Conservation (phyloP, 2,797 vertebrate genomes). For the Danio jaintianensis region DNA sequence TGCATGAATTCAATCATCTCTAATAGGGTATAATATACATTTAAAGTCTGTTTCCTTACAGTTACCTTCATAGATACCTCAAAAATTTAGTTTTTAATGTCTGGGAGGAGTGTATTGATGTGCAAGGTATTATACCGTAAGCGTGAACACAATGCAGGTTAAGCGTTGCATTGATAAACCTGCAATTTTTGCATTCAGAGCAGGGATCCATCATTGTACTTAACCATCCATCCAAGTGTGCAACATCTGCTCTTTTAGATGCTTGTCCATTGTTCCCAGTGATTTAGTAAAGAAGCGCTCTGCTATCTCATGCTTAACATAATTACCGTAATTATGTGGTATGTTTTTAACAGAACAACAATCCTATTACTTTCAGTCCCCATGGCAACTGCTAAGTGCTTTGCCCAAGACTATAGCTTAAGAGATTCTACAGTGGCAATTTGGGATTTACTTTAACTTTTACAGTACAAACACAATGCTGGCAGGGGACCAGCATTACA, state of each 20-base stretch:
- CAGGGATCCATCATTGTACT: not conserved
- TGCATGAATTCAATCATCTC: too few species aligned
- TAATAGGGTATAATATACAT: not conserved
- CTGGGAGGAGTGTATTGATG: slow-evolving; percentile 16
- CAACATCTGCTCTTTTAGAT: not conserved
- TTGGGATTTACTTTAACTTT: slow-evolving; percentile 33
- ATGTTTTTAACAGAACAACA: slow-evolving; percentile 16
- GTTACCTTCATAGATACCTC: not conserved
- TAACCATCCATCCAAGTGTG: slow-evolving; percentile 4
- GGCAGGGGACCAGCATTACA: slow-evolving; percentile 34
- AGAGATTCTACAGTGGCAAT: slow-evolving; percentile 41
- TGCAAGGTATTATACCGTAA: not conserved
- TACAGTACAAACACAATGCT: slow-evolving; percentile 36
- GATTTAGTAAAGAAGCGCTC: slow-evolving; percentile 14
- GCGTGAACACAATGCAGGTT: not conserved
- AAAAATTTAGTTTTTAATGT: not conserved
- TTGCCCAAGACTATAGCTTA: slow-evolving; percentile 31
- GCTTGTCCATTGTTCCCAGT: not conserved
- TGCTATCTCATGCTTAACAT: slow-evolving; percentile 15
- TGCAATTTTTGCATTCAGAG: slow-evolving; percentile 8
- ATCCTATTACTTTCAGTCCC: slow-evolving; percentile 31
- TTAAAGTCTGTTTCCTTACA: not conserved
- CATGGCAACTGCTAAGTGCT: slow-evolving; percentile 29
- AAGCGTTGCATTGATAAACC: slow-evolving; percentile 1
- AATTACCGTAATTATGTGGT: slow-evolving; percentile 16